Evolutionary conservation across 23 tunicate genomes (phyloP), one percentile per base, ranked within the genome.

Genomic region (Aplidium turbinatum): DNA sequence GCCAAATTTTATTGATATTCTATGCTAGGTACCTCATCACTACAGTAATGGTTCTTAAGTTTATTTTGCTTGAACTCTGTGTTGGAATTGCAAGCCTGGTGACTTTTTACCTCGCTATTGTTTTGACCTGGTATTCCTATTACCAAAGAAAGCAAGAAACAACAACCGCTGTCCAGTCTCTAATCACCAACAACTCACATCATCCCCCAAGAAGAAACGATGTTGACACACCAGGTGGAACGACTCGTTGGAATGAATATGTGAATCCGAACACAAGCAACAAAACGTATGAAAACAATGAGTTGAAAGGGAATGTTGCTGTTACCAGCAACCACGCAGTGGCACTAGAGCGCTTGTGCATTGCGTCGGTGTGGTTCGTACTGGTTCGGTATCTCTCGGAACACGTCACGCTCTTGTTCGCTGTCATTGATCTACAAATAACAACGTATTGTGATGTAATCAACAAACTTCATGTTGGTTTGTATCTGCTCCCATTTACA

Each of bases 1-100:
- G 50, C 50, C 11, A 11, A 16, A 42, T 16, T 9, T 42, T 16
- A 42, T 42, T 11, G 50, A 42, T 16, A 42, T 16, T 42, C 50
- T 42, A 16, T 42, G 13, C 20, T n/a, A n/a, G n/a, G n/a, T n/a
- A n/a, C n/a, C n/a, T n/a, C n/a, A n/a, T n/a, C n/a, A n/a, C n/a
- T n/a, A n/a, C n/a, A n/a, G n/a, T n/a, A n/a, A 68, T 68, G 75
- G 75, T 40, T 40, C 25, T 35, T 11, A 68, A 68, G 35, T 27
- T 68, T 21, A 11, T 68, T 5, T 31, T 68, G 42, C 57, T 68
- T 36, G 75, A 68, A 38, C 27, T 28, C 29, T 25, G 33, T 21
- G 35, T 68, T 31, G 57, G 75, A 33, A 39, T 68, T 35, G 23
- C 30, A 5, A 35, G 56, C 57, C 32, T 42, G 19, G 33, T 68